A percentile compares a stretch with the other conserved stretches of the same genome.
Evolutionary conservation across 1,140 invertebrate genomes (phyloP).

Genomic region (Proctacanthus coquilletti): DNA sequence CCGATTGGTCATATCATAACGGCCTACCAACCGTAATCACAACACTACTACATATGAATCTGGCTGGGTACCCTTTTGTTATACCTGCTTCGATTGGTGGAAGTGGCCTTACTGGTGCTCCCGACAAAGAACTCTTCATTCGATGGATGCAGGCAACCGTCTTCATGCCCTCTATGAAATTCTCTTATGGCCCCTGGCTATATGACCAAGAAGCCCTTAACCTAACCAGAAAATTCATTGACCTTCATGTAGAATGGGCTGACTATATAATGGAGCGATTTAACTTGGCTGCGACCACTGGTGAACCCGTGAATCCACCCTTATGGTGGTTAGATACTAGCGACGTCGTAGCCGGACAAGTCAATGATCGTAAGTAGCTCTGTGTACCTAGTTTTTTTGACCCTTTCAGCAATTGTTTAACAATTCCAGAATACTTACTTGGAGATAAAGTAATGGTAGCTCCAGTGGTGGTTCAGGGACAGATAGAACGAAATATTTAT

Average conservation of each 20-base stretch:
- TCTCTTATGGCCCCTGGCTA: slow-evolving; percentile 77
- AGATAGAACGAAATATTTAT: slow-evolving; percentile 52
- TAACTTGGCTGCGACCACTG: slow-evolving; percentile 39
- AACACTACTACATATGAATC: slow-evolving; percentile 59
- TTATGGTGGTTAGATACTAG: slow-evolving; percentile 80
- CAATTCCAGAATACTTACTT: slow-evolving; percentile 58
- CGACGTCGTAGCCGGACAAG: slow-evolving; percentile 43
- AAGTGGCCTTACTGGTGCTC: slow-evolving; percentile 48
- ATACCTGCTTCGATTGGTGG: slow-evolving; percentile 88
- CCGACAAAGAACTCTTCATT: slow-evolving; percentile 68
- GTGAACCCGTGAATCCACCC: slow-evolving; percentile 66
- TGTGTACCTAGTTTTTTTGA: not conserved
- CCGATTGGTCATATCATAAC: slow-evolving; percentile 62
- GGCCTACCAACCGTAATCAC: slow-evolving; percentile 66
- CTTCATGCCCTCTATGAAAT: slow-evolving; percentile 78
- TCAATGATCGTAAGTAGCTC: slow-evolving; percentile 43
- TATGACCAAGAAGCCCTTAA: slow-evolving; percentile 53
- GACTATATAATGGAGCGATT: slow-evolving; percentile 45
- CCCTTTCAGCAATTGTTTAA: not conserved
- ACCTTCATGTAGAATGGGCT: slow-evolving; percentile 51
- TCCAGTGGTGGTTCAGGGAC: slow-evolving; percentile 55
- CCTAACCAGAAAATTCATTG: slow-evolving; percentile 48
- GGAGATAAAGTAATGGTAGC: slow-evolving; percentile 75
- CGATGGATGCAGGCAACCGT: slow-evolving; percentile 77
- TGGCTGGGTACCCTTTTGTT: slow-evolving; percentile 72